Conservation (phyloP, 2,797 vertebrate species). For the Chaetodon trifasciatus region DNA sequence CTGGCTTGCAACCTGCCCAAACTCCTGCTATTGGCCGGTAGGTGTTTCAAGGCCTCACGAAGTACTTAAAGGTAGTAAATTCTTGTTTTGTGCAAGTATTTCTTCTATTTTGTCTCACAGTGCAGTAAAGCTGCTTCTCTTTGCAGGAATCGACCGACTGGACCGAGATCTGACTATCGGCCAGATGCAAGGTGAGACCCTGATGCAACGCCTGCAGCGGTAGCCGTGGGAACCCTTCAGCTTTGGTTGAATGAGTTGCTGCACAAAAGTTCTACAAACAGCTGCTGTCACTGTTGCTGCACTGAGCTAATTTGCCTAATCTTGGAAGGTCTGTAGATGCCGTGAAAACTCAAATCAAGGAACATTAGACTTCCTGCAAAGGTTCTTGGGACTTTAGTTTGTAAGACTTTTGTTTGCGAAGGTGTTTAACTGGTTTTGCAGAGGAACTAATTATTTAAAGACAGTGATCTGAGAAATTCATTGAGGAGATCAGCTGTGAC, state of each 20-base stretch:
- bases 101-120: not conserved
- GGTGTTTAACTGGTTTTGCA: too few relatives aligned
- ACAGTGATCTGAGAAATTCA: too few relatives aligned
- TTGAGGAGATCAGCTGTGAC: too few relatives aligned
- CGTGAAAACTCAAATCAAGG: too few relatives aligned
- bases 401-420: too few relatives aligned
- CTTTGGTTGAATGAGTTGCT: not conserved
- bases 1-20: constrained; percentile 82
- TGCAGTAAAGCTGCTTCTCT: not conserved
- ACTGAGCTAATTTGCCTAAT: too few relatives aligned
- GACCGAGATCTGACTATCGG: constrained; percentile 83
- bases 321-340: not conserved
- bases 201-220: not conserved
- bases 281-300: too few relatives aligned
- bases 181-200: constrained; percentile 79
- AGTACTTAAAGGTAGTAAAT: not conserved
- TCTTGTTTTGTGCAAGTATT: not conserved
- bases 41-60: not conserved
- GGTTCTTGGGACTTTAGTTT: not conserved
- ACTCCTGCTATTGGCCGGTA: constrained; percentile 81
- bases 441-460: too few relatives aligned
- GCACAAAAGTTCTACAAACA: not conserved
- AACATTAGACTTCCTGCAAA: not conserved
- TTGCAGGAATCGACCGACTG: constrained; percentile 80
- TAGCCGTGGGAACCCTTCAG: not conserved